Base-by-base conservation (phyloP, 2,888 invertebrate genomes). In the Lasioglossum malachurum region DNA sequence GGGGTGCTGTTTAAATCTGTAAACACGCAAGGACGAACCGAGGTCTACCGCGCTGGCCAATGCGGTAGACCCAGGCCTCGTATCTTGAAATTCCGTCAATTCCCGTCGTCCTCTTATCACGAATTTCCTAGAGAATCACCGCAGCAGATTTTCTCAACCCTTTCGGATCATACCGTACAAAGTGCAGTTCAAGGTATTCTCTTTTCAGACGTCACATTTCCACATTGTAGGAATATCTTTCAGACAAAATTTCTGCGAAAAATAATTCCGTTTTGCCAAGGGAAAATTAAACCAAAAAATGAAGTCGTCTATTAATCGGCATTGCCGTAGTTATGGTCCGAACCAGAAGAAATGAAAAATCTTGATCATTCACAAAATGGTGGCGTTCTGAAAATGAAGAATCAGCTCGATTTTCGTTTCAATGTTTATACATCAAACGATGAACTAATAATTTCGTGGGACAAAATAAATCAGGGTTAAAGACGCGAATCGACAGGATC, bases 31-130 rank as follows among this genome's bases (percentile, higher is more conserved):
- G 79, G 87, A 72, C 82, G 72, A 87, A 53, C 69, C 27, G 69
- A 69, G 88, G 88, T 88, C 80, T 78, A 82, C 83, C 88, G 35
- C 57, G 0, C 71, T 83, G 80, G 71, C 73, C 86, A 80, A 7
- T 77, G 78, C 41, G 88, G 83, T 87, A 82, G 73, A 83, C 88
- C 86, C n/a, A 44, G 69, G 16, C 44, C 16, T 19, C 46, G 38
- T 67, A 60, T 75, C 38, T 76, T 12, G 12, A 31, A 5, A 27
- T 73, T 75, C 14, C 27, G n/a, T 16, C 69, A 31, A 67, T 81
- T 73, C 75, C 1, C 31, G 46, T 1, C 10, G 14, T 7, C 44
- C 46, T 49, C 38, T 49, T 79, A 64, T 53, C 78, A 19, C 23
- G 27, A 27, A 19, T 23, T 14, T 67, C 67, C 8, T 19, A 1